Base-by-base conservation (phyloP, 2,113 vertebrate species). In the Lepisosteus osseus region DNA sequence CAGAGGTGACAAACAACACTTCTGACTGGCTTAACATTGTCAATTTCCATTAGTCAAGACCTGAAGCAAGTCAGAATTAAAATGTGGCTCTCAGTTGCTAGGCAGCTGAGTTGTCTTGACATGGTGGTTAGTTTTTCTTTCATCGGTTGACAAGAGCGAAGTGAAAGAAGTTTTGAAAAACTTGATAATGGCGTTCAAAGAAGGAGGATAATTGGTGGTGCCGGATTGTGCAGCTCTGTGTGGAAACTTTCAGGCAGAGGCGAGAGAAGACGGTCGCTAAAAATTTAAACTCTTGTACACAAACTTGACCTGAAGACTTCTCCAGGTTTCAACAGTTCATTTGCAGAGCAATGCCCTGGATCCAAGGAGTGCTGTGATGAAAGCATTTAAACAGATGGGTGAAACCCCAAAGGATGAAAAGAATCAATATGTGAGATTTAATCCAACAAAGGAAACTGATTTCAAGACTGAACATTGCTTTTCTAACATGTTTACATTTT, bases 111-210 rank as follows among this genome's bases (percentile, higher is more conserved):
- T 95, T 96, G 93, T 96, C 97, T 96, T 97, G 97, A 98, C 95
- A 98, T 97, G 97, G 95, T 98, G 96, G 95, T 96, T 98, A 97
- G 97, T 97, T 98, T 95, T 93, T 95, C 97, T 98, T 99, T 99
- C 97, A 99, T 86, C 88, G 85, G 93, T 91, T 97, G 96, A 99
- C 97, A 99, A 98, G 95, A 99, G 97, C 87, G 89, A 92, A 95
- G 93, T 97, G 95, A 99, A 99, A 97, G 93, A 95, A 97, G 95
- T 97, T 97, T 95, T 95, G 94, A 97, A 95, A 97, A 98, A 96
- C 91, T 96, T 97, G 95, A 95, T 97, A 95, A 98, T 96, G 94
- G 94, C 95, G 94, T 95, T 94, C 93, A 95, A 95, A 95, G 93
- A 90, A 93, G 92, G 84, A 91, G 94, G 95, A 96, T 98, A 98